phyloP scores from a whole-genome alignment of 53 echinoderm and acorn worm genomes.

The Pentamera pediparva region DNA sequence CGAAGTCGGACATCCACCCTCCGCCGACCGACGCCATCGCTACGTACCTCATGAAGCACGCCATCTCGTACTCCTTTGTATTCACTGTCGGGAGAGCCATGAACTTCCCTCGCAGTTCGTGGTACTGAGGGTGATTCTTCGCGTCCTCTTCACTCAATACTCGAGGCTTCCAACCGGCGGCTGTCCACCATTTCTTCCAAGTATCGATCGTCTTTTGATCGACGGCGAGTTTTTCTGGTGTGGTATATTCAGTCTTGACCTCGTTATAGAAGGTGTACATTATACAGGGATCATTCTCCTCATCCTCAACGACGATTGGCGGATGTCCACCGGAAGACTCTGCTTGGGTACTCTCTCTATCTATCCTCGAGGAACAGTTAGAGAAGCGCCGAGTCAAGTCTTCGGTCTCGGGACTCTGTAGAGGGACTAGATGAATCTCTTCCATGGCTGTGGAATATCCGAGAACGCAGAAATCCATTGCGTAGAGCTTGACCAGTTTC shows the following conservation, averaged over 20 bases:
- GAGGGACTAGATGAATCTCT: not conserved
- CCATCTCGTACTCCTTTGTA: not conserved
- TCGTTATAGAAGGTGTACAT: not conserved
- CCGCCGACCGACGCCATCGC: slow-evolving; percentile 11
- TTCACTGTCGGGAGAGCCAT: not conserved
- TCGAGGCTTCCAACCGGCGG: not conserved
- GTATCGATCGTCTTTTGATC: not conserved
- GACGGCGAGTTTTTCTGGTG: not conserved
- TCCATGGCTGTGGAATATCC: not conserved
- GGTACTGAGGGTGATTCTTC: not conserved
- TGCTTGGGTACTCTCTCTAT: not conserved
- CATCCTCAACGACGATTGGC: not conserved
- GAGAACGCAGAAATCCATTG: slow-evolving; percentile 5
- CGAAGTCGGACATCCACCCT: slow-evolving; percentile 11
- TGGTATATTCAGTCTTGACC: no score
- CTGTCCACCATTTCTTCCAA: not conserved
- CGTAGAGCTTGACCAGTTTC: not conserved
- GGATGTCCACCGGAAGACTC: not conserved
- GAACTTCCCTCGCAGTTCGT: not conserved
- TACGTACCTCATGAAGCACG: slow-evolving; percentile 7
- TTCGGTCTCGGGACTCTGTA: no score
- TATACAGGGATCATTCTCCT: not conserved
- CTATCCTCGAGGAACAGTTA: not conserved
- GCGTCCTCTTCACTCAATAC: not conserved
- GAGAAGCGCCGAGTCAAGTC: not conserved